Conservation (phyloP, 2,113 vertebrate species). For the Meles meles region DNA sequence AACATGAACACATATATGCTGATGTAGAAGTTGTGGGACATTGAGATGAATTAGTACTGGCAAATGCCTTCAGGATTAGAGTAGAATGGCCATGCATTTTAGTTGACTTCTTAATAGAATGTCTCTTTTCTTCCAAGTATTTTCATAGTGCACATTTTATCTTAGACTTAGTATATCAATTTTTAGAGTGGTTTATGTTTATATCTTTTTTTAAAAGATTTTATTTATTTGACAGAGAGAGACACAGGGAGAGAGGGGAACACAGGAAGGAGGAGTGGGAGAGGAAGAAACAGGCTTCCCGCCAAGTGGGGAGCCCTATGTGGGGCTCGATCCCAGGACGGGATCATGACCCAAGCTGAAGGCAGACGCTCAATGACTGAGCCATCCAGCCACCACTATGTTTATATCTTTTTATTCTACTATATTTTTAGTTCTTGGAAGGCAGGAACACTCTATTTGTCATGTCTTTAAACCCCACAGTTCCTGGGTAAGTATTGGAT, state of each 20-base stretch:
- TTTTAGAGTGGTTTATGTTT: constrained; percentile 18
- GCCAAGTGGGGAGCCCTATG: too few species aligned
- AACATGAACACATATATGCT: not conserved
- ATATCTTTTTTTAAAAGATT: not conserved
- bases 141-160: not conserved
- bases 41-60: not conserved
- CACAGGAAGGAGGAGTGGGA: too few species aligned
- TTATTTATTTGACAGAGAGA: too few species aligned
- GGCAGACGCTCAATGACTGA: too few species aligned
- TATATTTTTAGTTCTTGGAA: not conserved
- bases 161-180: not conserved
- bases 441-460: not conserved
- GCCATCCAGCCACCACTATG: not conserved
- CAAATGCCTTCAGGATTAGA: not conserved
- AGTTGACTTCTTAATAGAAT: not conserved
- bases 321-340: too few species aligned
- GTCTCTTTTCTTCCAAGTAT: not conserved
- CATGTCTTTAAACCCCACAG: not conserved
- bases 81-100: not conserved
- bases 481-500: not conserved
- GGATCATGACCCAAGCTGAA: too few species aligned
- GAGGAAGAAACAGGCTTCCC: too few species aligned
- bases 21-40: not conserved
- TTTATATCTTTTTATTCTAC: not conserved
- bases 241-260: too few species aligned